Base-by-base conservation (phyloP, 2,113 vertebrate species). In the Oophaga pumilio region DNA sequence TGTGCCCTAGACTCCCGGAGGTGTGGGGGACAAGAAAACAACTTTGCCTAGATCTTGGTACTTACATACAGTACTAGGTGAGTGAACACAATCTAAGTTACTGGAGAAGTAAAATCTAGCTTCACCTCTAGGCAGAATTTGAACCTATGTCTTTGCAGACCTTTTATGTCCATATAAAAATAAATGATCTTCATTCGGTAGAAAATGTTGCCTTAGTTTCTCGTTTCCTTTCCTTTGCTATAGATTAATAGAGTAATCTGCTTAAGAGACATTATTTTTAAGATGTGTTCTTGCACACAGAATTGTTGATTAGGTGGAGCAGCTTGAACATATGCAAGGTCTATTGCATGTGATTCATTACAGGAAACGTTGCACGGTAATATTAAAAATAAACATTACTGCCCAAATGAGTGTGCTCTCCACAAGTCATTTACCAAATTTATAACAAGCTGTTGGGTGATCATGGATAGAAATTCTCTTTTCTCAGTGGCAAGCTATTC, bases 371-470 rank as follows among this genome's bases (percentile, higher is more conserved):
- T 74, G 71, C 71, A 74, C 17, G 10, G 71, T 33, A 71, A 71
- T 71, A 33, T 71, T 71, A 71, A 71, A 71, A 71, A 71, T 74
- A 74, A 74, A 20, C 33, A 74, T 33, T 49, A 33, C 24, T 1
- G 66, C 14, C 66, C 6, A 13, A 13, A 69, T 69, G 24, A 69
- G 66, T 26, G 66, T 17, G 7, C 71, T 74, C 71, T 49, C 71
- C 17, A 49, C 28, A 74, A 71, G 28, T 49, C 71, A 74, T 74
- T 49, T 74, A 74, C 71, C 71, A 49, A 74, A 74, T 74, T 17
- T 49, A 49, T 9, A 74, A 49, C 28, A 74, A 33, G 49, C 71
- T 18, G 28, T 28, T 74, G 1, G 8, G 13, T 33, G 13, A 71
- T 8, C 18, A 3, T 15, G 33, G 66, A 14, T 24, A 68, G 14